These are phyloP conservation scores for Oscheius myriophilus DNA, from an alignment of 2,888 invertebrate genomes.

Conservation along the genomic window DNA sequence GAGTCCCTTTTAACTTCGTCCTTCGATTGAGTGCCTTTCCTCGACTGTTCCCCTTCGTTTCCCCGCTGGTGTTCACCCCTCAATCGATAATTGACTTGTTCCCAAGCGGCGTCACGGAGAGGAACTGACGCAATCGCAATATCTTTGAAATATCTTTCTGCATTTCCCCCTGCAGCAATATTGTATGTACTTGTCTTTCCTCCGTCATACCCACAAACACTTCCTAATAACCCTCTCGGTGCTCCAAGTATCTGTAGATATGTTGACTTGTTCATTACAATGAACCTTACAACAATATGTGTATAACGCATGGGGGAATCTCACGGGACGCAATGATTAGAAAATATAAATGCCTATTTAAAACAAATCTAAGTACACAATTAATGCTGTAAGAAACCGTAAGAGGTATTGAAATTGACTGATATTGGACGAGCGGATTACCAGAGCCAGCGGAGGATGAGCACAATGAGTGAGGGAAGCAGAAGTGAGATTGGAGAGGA, in stretches of 20 bases:
- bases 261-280: slow-evolving; percentile 5
- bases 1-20: not conserved
- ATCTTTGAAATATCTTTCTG: slow-evolving; percentile 13
- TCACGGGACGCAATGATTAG: slow-evolving; percentile 26
- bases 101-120: slow-evolving; percentile 19
- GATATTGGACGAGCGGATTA: slow-evolving; percentile 15
- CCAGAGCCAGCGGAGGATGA: slow-evolving; percentile 23
- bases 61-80: not conserved
- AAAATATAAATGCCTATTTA: slow-evolving; percentile 18
- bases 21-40: slow-evolving; percentile 17
- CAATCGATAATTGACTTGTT: not conserved
- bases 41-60: slow-evolving; percentile 18
- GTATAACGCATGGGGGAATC: not conserved
- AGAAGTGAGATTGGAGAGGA: slow-evolving; percentile 5
- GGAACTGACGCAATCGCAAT: slow-evolving; percentile 27
- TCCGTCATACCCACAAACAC: slow-evolving; percentile 10
- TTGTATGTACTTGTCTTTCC: slow-evolving; percentile 19
- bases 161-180: slow-evolving; percentile 22
- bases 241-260: slow-evolving; percentile 19
- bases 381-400: slow-evolving; percentile 29
- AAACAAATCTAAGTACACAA: slow-evolving; percentile 10
- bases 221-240: slow-evolving; percentile 9
- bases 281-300: slow-evolving; percentile 9
- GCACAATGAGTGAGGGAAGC: slow-evolving; percentile 5
- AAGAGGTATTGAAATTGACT: slow-evolving; percentile 21